phyloP scores from a whole-genome alignment of 2,888 invertebrate genomes.

The Helobdella robusta region DNA sequence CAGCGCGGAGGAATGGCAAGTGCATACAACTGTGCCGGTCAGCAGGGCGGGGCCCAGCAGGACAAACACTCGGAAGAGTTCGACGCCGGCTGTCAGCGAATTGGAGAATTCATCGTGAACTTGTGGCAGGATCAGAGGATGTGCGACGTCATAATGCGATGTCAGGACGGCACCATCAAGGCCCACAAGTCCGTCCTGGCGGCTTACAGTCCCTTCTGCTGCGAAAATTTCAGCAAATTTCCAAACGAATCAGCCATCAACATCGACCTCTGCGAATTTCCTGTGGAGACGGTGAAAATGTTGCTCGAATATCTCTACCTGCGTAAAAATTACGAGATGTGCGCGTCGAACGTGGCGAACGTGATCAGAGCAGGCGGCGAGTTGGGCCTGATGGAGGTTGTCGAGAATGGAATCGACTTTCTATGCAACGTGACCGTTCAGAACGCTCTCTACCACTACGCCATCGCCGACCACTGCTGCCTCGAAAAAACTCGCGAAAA shows the following conservation, averaged over 20 bases:
- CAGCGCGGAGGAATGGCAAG: neutral
- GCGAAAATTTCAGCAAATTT: slow-evolving; percentile 25
- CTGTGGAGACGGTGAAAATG: slow-evolving; percentile 18
- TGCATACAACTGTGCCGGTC: too few relatives aligned
- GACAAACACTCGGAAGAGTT: neutral
- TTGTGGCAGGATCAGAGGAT: slow-evolving; percentile 28
- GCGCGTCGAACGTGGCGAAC: slow-evolving; percentile 22
- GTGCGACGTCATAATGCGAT: slow-evolving; percentile 27
- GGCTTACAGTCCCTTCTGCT: slow-evolving; percentile 27
- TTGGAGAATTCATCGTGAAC: slow-evolving; percentile 25
- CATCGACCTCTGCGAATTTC: slow-evolving; percentile 28
- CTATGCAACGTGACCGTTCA: slow-evolving; percentile 22
- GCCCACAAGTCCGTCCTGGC: slow-evolving; percentile 27
- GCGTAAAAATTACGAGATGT: slow-evolving; percentile 25
- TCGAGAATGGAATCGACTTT: slow-evolving; percentile 28
- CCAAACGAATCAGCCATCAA: slow-evolving; percentile 27
- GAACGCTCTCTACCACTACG: slow-evolving; percentile 27
- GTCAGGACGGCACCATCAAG: slow-evolving; percentile 24
- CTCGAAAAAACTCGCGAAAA: slow-evolving; percentile 24
- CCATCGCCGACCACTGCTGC: slow-evolving; percentile 28
- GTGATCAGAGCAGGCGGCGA: slow-evolving; percentile 25
- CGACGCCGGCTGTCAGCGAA: slow-evolving; percentile 20
- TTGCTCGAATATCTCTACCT: slow-evolving; percentile 29
- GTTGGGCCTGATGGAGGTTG: slow-evolving; percentile 25
- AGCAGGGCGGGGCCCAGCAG: neutral